phyloP scores from a whole-genome alignment of 2,113 vertebrate genomes.

The Thamnaconus septentrionalis region DNA sequence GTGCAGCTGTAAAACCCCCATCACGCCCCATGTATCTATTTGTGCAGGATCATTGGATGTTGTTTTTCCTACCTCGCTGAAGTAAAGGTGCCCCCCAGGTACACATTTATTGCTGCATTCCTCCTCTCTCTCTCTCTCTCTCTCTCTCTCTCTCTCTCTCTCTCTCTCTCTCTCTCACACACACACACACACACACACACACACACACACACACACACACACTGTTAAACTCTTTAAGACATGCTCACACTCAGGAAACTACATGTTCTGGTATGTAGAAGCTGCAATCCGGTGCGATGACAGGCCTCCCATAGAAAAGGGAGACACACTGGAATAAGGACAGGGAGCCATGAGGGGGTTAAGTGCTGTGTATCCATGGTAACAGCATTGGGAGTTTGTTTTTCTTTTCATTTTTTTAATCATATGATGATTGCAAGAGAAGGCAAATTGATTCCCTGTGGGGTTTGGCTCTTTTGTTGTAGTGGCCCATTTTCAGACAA shows the following conservation, averaged over 20 bases:
- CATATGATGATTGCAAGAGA: slow-evolving; percentile 52
- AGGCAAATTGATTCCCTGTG: slow-evolving; percentile 53
- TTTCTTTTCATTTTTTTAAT: slow-evolving; percentile 5
- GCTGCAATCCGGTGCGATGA: slow-evolving; percentile 11
- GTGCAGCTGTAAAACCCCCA: slow-evolving; percentile 16
- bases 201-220: slow-evolving; percentile 22
- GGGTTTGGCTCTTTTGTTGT: not conserved
- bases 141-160: slow-evolving; percentile 11
- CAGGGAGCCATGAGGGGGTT: slow-evolving; percentile 1
- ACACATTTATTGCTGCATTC: slow-evolving; percentile 37
- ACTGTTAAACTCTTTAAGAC: slow-evolving; percentile 6
- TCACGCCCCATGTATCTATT: slow-evolving; percentile 5
- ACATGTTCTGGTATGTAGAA: slow-evolving; percentile 42
- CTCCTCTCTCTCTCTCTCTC: slow-evolving; percentile 14
- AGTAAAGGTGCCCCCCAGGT: slow-evolving; percentile 36
- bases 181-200: slow-evolving; percentile 10
- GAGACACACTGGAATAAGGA: slow-evolving; percentile 20
- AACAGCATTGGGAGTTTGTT: slow-evolving; percentile 13
- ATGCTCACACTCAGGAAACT: slow-evolving; percentile 25
- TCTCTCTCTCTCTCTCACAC: slow-evolving; percentile 12
- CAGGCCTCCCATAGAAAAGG: slow-evolving; percentile 14
- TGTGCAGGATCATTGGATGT: slow-evolving; percentile 5
- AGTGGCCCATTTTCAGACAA: no score
- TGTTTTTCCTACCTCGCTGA: slow-evolving; percentile 18
- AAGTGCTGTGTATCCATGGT: slow-evolving; percentile 51